phyloP scores from a whole-genome alignment of 2,797 vertebrate genomes.

The Psittacula derbiana region DNA sequence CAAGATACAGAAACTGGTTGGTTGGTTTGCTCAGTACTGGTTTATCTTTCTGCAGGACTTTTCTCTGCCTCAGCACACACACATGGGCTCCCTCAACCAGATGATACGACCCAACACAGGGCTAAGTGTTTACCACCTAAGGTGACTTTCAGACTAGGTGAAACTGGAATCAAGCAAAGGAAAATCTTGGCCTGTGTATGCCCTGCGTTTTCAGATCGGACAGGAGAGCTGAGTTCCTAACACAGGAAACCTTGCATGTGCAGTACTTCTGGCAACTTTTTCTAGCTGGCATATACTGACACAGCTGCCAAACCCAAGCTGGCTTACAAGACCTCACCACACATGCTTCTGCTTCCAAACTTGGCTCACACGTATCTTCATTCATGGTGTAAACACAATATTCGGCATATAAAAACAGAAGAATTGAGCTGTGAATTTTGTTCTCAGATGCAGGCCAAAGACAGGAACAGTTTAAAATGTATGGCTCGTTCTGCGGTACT shows the following conservation, averaged over 20 bases:
- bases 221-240: neutral
- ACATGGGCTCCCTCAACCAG: fast-evolving
- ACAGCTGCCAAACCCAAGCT: neutral
- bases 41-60: neutral
- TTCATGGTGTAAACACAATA: neutral
- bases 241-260: neutral
- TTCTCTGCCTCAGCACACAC: neutral
- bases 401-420: neutral
- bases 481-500: fast-evolving
- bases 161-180: neutral
- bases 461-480: neutral
- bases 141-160: neutral
- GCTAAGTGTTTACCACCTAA: neutral
- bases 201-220: neutral
- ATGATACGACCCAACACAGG: neutral
- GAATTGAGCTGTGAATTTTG: neutral
- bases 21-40: neutral
- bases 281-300: neutral
- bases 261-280: neutral
- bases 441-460: neutral
- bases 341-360: neutral
- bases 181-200: neutral
- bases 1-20: neutral
- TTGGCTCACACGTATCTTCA: neutral
- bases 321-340: neutral